Evolutionary conservation across 2,888 invertebrate genomes (phyloP).

Genomic region (Micoletzkya japonica): DNA sequence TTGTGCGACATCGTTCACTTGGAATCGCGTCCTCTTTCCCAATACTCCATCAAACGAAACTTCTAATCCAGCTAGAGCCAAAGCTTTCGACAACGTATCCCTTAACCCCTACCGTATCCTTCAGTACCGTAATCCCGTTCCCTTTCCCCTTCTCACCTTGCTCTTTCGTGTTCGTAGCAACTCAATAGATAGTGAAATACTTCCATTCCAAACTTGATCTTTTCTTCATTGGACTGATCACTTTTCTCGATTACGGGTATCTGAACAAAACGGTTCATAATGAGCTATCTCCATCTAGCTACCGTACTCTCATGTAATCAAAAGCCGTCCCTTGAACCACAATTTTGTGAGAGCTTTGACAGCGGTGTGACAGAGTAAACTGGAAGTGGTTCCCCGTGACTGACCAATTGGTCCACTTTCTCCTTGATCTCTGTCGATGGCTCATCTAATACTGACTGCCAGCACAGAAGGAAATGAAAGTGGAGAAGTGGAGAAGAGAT

Average conservation of each 20-base stretch:
- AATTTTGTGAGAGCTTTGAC: too few species aligned
- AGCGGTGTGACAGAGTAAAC: too few species aligned
- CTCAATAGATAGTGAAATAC: too few species aligned
- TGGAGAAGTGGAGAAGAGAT: conserved; percentile 2
- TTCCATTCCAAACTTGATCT: too few species aligned
- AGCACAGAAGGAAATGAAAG: conserved; percentile 19
- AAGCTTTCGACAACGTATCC: too few species aligned
- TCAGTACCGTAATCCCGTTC: too few species aligned
- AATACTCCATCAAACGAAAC: too few species aligned
- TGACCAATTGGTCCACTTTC: conserved; percentile 12
- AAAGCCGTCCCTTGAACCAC: too few species aligned
- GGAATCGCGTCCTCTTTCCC: conserved; percentile 87
- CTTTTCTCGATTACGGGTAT: neutral
- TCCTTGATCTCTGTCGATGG: conserved; percentile 20
- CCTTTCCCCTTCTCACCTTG: conserved; percentile 5
- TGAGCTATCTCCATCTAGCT: neutral
- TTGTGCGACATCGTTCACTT: conserved; percentile 81
- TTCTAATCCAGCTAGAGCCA: too few species aligned
- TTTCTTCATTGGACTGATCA: neutral
- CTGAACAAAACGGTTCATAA: neutral
- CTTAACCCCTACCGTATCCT: too few species aligned
- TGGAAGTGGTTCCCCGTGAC: too few species aligned
- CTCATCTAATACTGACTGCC: conserved; percentile 21
- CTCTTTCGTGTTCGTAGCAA: conserved; percentile 23
- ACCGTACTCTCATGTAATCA: too few species aligned